Base-by-base conservation (phyloP, 2,797 vertebrate species). In the Channa striata region DNA sequence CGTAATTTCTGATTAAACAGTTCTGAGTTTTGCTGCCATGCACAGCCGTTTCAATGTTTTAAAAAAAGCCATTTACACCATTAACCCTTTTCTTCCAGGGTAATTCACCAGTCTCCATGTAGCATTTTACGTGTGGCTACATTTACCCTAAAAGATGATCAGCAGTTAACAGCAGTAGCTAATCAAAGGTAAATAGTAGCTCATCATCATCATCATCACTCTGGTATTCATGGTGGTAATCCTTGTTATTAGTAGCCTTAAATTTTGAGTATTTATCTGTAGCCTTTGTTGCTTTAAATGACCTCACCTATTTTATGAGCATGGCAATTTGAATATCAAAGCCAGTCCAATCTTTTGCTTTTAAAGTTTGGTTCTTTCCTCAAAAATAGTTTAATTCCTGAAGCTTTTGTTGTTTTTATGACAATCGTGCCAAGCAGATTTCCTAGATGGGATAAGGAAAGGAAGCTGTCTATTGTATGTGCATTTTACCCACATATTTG, bases 361-460 rank as follows among this genome's bases (percentile, higher is more conserved):
- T 58, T 36, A 12, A 47, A 36, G 20, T 68, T 80, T 52, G 42
- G 36, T 77, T 68, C 65, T 20, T 37, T 21, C 5, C 25, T 47
- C 50, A 54, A 54, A 59, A 52, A 60, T 0, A 23, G 21, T 6
- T 47, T n/a, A 21, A 70, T 61, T 74, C 64, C 74, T 44, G 51
- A 79, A 69, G 77, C 56, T 80, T 87, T 85, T 51, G 47, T 78
- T 81, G 62, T 77, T 84, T 83, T 83, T 68, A 77, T 82, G 92
- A 91, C 91, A 93, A 90, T 93, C 86, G 85, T 91, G 91, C 91
- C 93, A 93, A 92, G 87, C 82, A 80, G 69, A 76, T 84, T 83
- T 87, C 50, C 74, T 68, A 68, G 59, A 76, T 51, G 51, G 65
- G 63, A 51, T 39, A 11, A 64, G 77, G 71, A 78, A 68, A 58